These are phyloP conservation scores for Onychomys leucogaster DNA, from an alignment of 2,797 vertebrate species.

Conservation along the genomic window DNA sequence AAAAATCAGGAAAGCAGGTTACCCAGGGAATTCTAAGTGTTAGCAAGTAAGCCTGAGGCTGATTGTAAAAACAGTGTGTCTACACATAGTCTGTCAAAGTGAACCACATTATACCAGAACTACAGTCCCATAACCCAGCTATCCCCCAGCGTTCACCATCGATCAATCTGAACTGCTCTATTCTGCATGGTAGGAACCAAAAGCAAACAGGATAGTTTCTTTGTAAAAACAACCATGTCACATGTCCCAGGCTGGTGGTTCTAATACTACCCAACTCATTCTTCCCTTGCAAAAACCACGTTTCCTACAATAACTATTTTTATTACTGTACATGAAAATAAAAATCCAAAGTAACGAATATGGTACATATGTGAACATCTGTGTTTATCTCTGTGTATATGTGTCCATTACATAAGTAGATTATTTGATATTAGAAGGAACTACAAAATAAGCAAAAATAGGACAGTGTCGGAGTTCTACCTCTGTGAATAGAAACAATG, in stretches of 20 bases:
- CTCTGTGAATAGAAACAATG: background rate
- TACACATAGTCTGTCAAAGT: no score
- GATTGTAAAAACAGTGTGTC: background rate
- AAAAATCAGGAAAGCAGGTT: background rate
- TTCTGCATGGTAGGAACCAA: background rate
- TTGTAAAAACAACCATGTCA: background rate
- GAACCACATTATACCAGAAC: background rate
- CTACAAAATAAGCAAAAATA: background rate
- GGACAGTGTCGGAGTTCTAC: background rate
- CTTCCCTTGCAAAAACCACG: background rate
- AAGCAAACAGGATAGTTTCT: background rate
- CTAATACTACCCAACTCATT: rapidly evolving
- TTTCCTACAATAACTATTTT: background rate
- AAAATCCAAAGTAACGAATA: background rate
- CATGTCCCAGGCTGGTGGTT: no score
- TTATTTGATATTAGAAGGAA: background rate
- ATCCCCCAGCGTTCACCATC: background rate
- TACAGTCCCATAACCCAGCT: background rate
- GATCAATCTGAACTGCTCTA: background rate
- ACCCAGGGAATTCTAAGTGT: background rate
- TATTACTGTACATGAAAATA: background rate
- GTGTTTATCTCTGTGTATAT: background rate
- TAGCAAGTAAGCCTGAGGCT: background rate
- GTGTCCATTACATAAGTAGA: no score
- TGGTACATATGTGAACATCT: background rate